Evolutionary conservation across 2,113 vertebrate species (phyloP).

Genomic region (Tychaedon coryphoeus): DNA sequence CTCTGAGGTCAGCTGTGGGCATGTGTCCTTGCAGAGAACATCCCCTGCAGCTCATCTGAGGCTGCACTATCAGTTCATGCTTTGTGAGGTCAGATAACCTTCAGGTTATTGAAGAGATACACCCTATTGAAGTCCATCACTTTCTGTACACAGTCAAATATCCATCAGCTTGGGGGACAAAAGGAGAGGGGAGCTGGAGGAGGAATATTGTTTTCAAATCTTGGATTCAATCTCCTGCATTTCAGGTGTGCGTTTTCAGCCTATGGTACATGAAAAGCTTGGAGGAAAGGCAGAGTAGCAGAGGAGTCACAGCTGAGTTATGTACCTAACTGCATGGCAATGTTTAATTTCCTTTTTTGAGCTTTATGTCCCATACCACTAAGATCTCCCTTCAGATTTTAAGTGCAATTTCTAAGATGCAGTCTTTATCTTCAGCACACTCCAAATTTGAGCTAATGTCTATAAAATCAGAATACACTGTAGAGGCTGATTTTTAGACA

Average conservation of each 20-base stretch:
- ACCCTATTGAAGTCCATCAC: background rate
- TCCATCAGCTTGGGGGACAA: background rate
- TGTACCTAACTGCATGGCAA: background rate
- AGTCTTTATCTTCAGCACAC: background rate
- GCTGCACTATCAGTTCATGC: background rate
- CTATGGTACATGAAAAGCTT: background rate
- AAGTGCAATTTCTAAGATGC: background rate
- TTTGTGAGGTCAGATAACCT: background rate
- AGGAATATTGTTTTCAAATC: background rate
- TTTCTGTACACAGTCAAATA: background rate
- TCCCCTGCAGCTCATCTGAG: background rate
- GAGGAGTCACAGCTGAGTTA: background rate
- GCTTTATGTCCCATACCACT: background rate
- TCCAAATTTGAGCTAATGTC: fast-evolving
- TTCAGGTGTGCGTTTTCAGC: background rate
- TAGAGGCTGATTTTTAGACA: background rate
- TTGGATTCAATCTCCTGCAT: background rate
- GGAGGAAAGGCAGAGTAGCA: background rate
- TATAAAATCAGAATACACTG: background rate
- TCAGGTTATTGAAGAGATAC: background rate
- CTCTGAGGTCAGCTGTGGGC: background rate
- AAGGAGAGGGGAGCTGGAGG: background rate
- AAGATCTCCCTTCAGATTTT: background rate
- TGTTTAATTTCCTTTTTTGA: background rate
- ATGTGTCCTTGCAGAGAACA: fast-evolving